Base-by-base conservation (phyloP, 2,888 invertebrate genomes). In the Nebria salina region DNA sequence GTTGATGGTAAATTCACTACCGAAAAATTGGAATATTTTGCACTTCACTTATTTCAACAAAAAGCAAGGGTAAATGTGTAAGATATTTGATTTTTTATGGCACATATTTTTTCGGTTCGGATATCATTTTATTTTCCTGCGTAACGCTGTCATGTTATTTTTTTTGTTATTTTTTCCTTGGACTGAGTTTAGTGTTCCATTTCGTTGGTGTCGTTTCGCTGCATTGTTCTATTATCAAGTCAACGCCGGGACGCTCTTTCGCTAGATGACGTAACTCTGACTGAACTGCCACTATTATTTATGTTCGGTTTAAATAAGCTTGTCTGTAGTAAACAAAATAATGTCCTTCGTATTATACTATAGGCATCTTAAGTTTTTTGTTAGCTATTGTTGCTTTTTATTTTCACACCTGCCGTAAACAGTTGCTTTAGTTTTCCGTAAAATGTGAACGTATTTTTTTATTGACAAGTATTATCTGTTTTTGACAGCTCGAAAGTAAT, bases 151-250 rank as follows among this genome's bases (percentile, higher is more conserved):
- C 34, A 34, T 34, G 5, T 34, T 34, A 4, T 34, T 34, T 34
- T 34, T 34, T 34, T 1, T 34, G 34, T 34, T 34, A 54, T 54
- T 54, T 54, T 54, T 54, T 54, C 54, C 1, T 8, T 13, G 54
- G 54, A 13, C 54, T 11, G 13, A 54, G 54, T 54, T 54, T 65
- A 74, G 73, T 74, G 41, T 20, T 8, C 7, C 73, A 73, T 73
- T 15, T 73, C 79, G 75, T 34, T 68, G 75, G 75, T 75, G 79
- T 75, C 79, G 79, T 79, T 79, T 68, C 79, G 64, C 73, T 79
- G 75, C 79, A 75, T 75, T 73, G 75, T 79, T 79, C 75, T 75
- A 74, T 79, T 79, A 74, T 79, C 79, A 79, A 43, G 74, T n/a
- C 43, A 15, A 8, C 43, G 25, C 54, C 9, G 11, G 11, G 26